Conservation (phyloP, 2,113 vertebrate species). For the Hemiscyllium ocellatum region DNA sequence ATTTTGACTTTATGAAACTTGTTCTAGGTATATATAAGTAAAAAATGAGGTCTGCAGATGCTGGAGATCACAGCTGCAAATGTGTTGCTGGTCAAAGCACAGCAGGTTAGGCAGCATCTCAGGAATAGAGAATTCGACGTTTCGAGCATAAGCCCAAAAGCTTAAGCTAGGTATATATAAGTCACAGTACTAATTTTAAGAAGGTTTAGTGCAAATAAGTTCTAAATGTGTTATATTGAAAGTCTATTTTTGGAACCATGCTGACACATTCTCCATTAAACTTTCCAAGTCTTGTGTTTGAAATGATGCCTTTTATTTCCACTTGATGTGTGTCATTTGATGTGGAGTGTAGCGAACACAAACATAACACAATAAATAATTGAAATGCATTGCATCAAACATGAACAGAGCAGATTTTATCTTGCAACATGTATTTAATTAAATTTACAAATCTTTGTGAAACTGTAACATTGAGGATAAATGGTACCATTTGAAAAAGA, state of each 20-base stretch:
- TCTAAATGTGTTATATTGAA: background rate
- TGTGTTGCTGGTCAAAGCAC: no score
- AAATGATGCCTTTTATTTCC: background rate
- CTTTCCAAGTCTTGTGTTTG: background rate
- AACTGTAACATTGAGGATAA: background rate
- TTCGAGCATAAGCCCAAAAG: no score
- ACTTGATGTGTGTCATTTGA: background rate
- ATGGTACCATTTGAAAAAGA: background rate
- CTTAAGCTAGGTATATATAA: background rate
- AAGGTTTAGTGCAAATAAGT: background rate
- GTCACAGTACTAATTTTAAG: background rate
- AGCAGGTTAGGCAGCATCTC: no score
- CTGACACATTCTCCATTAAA: background rate
- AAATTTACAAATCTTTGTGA: background rate
- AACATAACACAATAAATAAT: background rate
- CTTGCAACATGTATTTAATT: background rate
- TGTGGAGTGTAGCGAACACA: background rate
- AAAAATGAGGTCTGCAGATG: no score
- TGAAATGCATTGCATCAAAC: background rate
- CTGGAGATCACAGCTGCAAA: no score
- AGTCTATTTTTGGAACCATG: background rate
- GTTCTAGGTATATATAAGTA: background rate
- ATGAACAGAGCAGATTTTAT: background rate
- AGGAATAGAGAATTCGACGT: no score
- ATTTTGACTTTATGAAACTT: background rate